Evolutionary conservation across 2,888 invertebrate genomes (phyloP).

Genomic region (Drosophila picticornis): DNA sequence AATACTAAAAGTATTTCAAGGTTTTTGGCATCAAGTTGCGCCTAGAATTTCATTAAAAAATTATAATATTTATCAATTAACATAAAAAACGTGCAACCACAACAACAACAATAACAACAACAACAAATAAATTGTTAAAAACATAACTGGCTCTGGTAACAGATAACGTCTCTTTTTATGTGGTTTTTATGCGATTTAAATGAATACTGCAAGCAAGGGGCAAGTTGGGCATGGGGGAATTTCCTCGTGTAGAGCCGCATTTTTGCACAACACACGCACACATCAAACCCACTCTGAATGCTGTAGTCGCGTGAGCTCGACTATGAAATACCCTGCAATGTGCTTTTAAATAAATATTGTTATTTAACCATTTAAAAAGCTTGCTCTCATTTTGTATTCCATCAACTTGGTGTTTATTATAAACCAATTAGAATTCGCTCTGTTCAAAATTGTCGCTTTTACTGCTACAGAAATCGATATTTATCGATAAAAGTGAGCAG

Average conservation of each 20-base stretch:
- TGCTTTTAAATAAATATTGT: neutral
- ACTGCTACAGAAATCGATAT: neutral
- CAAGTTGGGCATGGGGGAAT: neutral
- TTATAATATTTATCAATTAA: constrained; percentile 61
- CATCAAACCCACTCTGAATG: neutral
- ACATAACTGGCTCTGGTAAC: constrained; percentile 44
- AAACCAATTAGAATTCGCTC: neutral
- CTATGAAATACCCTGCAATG: neutral
- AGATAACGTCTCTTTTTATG: constrained; percentile 35
- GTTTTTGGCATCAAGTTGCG: constrained; percentile 32
- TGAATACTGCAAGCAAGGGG: constrained; percentile 38
- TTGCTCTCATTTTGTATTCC: neutral
- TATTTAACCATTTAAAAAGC: too few species aligned
- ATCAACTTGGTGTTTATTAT: neutral
- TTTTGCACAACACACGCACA: constrained; percentile 37
- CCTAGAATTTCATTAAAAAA: constrained; percentile 51
- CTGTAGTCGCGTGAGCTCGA: neutral
- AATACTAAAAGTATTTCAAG: constrained; percentile 47
- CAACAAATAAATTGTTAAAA: constrained; percentile 18
- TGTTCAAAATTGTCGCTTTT: too few species aligned
- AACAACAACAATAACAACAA: constrained; percentile 27
- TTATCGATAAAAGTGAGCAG: neutral
- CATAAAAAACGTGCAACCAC: constrained; percentile 54
- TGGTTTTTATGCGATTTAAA: constrained; percentile 71
- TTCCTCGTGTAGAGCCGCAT: constrained; percentile 23